Conservation (phyloP, 2,888 invertebrate genomes). For the Lathronympha strigana region DNA sequence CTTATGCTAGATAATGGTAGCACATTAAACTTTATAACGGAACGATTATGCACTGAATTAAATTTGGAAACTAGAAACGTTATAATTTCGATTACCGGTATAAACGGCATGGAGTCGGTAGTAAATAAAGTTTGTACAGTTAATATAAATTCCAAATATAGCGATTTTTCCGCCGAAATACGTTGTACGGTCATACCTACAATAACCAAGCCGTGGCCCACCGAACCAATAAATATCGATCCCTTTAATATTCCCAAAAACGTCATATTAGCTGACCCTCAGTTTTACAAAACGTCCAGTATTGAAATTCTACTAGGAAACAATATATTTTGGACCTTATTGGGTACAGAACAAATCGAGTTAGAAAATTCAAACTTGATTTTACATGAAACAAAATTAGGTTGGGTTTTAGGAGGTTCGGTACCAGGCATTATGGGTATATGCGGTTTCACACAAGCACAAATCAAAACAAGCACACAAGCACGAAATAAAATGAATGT, state of each 20-base stretch:
- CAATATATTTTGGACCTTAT: conserved; percentile 1
- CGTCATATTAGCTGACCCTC: background rate
- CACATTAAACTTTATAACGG: background rate
- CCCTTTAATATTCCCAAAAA: too few relatives aligned
- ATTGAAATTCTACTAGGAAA: background rate
- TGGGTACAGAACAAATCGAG: background rate
- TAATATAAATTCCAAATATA: background rate
- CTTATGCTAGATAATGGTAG: background rate
- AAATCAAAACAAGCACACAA: background rate
- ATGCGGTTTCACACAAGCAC: conserved; percentile 1
- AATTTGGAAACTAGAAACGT: background rate
- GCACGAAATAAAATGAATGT: background rate
- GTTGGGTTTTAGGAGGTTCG: background rate
- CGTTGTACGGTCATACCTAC: background rate
- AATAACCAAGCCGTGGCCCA: background rate
- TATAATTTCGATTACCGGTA: background rate
- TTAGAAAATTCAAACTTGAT: background rate
- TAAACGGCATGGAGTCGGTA: background rate
- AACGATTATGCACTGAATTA: background rate
- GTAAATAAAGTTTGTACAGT: background rate
- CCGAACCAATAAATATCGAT: background rate
- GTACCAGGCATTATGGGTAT: background rate
- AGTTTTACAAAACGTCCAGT: background rate
- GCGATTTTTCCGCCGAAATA: background rate
- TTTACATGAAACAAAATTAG: conserved; percentile 1